Base-by-base conservation (phyloP, 1,140 invertebrate species). In the Piezodorus guildinii region DNA sequence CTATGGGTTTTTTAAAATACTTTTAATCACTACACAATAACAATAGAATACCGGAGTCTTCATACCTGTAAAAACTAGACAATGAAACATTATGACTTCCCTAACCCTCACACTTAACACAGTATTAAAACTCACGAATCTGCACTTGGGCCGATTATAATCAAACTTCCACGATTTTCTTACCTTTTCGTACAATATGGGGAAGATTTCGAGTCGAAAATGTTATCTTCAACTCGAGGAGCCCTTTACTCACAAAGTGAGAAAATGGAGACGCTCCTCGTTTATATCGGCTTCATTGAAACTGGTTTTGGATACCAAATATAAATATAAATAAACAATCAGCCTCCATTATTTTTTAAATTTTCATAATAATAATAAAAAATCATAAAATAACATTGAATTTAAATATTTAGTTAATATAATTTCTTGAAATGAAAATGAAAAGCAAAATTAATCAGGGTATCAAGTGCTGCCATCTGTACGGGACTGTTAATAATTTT, bases 151-250 rank as follows among this genome's bases (percentile, higher is more conserved):
- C 58, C 27, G n/a, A 25, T 34, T 39, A 60, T 39, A 60, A 44
- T 43, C 58, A 60, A 60, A 34, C 58, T 60, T 60, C 58, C 58
- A 56, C 58, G 58, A 60, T 39, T 43, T 43, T 60, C 58, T 60
- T 60, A 60, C 58, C 58, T 60, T 60, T 60, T 60, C 58, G 15
- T 60, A 60, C 58, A 39, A 60, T 39, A 60, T 60, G 58, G 43
- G 43, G 58, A 39, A 44, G 58, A 19, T 21, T 43, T 60, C 34
- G 58, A 44, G 58, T 19, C 58, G 58, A 60, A 60, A 43, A 60
- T 60, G 17, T 43, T 58, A 27, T 21, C 15, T 58, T 27, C 39
- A 34, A 58, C 16, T 27, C 21, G 30, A 44, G 58, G 17, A 43
- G 43, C 58, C 39, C 23, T 60, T 60, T 44, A 34, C n/a, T 43